Evolutionary conservation across 2,797 vertebrate genomes (phyloP), one percentile per base, ranked within the genome.

Genomic region (Acanthopagrus latus): DNA sequence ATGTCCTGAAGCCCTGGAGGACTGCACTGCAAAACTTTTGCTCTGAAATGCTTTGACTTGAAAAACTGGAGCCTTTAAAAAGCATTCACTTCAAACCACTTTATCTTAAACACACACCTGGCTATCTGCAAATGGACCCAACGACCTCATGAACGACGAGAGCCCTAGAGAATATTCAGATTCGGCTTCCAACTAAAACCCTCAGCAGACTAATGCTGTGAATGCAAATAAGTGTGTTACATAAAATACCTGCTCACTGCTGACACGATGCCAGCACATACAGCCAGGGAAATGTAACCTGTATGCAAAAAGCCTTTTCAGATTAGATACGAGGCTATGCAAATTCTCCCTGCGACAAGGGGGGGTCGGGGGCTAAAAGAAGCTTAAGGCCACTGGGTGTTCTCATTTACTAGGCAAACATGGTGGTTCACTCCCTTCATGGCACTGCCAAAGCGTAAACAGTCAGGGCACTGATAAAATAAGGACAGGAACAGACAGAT

Each of bases 371-470:
- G 80, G 80, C 73, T 76, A 64, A 86, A 78, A 73, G 79, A 80
- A 83, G 83, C 78, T 88, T 86, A 81, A 84, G 83, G 90, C 88
- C 84, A 89, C 75, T 83, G 91, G 88, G 70, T 82, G 85, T 78
- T 88, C 89, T 94, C 91, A 93, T 94, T 94, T 93, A 87, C 89
- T 68, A 94, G 87, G 87, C 92, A 95, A 95, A 95, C 87, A 84
- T 74, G 81, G 91, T 7, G 89, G 91, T 91, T 88, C 82, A 59
- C 79, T 90, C 83, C 84, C 84, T 86, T 90, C 84, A 68, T 74
- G 74, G 78, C 80, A 85, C 70, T 91, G 86, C 89, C 80, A 92
- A 88, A 86, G 78, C 74, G 86, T 88, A 88, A 92, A 93, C 92
- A 92, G 88, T 71, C 89, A 70, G 78, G 66, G 79, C 70, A 66